Percentiles rank a stretch among this genome's conserved stretches.
Evolutionary conservation across 1,140 invertebrate species (phyloP).

Genomic region (Subanguina moxae): DNA sequence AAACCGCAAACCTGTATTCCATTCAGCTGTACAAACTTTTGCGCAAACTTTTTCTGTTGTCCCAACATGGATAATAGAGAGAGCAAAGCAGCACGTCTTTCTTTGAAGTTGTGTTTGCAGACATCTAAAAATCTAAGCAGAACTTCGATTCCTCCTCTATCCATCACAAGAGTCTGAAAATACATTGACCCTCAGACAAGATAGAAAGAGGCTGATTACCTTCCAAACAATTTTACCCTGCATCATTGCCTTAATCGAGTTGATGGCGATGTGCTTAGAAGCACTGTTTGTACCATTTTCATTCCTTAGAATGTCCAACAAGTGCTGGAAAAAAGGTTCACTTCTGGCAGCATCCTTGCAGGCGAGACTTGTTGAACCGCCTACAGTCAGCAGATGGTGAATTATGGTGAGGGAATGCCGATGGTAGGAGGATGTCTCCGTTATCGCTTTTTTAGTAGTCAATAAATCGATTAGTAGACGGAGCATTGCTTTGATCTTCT

Average conservation of each 20-base stretch:
- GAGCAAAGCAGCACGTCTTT: neutral
- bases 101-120: slow-evolving; percentile 3
- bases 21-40: neutral
- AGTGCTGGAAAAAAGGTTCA: neutral
- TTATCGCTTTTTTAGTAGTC: neutral
- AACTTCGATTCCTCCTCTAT: neutral
- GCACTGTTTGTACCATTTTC: too few species aligned
- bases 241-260: too few species aligned
- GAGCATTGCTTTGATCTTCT: too few species aligned
- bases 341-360: neutral
- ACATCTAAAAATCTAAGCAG: neutral
- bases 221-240: too few species aligned
- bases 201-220: too few species aligned
- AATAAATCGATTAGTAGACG: too few species aligned
- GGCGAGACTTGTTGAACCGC: neutral
- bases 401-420: slow-evolving; percentile 5
- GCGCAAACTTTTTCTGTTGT: neutral
- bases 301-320: neutral
- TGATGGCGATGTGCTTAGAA: too few species aligned
- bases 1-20: slow-evolving; percentile 1
- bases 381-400: neutral
- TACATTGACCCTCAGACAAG: neutral
- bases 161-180: neutral
- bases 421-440: neutral
- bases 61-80: neutral